These are phyloP conservation scores for Heptranchias perlo DNA, from an alignment of 2,113 vertebrate genomes.

Conservation along the genomic window DNA sequence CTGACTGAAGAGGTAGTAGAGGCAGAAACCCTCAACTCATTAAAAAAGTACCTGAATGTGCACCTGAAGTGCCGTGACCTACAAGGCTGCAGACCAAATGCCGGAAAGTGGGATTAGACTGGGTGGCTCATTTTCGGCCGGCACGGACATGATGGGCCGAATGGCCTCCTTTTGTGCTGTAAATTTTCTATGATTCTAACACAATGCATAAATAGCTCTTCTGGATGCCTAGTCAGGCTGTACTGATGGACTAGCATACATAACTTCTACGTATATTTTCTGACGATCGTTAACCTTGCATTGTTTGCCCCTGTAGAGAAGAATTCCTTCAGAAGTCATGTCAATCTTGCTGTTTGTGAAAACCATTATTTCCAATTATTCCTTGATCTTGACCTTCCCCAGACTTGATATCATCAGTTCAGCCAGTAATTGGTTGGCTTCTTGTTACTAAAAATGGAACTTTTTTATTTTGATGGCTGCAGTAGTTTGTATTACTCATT, in stretches of 20 bases:
- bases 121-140: too few relatives aligned
- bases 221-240: neutral
- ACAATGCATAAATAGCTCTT: neutral
- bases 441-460: neutral
- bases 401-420: neutral
- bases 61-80: too few relatives aligned
- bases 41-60: too few relatives aligned
- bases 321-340: neutral
- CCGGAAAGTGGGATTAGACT: too few relatives aligned
- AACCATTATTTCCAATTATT: neutral
- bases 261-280: neutral
- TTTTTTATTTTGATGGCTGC: neutral
- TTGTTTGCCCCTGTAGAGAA: neutral
- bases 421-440: neutral
- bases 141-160: too few relatives aligned
- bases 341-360: neutral
- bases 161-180: too few relatives aligned
- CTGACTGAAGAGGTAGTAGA: too few relatives aligned
- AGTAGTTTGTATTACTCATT: neutral
- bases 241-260: neutral
- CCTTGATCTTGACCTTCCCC: neutral
- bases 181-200: too few relatives aligned
- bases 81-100: too few relatives aligned
- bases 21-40: too few relatives aligned
- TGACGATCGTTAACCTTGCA: neutral